Percentiles rank a stretch among this genome's conserved stretches.
phyloP scores from a whole-genome alignment of 2,888 invertebrate genomes.

The Hydrotaea cyrtoneurina region DNA sequence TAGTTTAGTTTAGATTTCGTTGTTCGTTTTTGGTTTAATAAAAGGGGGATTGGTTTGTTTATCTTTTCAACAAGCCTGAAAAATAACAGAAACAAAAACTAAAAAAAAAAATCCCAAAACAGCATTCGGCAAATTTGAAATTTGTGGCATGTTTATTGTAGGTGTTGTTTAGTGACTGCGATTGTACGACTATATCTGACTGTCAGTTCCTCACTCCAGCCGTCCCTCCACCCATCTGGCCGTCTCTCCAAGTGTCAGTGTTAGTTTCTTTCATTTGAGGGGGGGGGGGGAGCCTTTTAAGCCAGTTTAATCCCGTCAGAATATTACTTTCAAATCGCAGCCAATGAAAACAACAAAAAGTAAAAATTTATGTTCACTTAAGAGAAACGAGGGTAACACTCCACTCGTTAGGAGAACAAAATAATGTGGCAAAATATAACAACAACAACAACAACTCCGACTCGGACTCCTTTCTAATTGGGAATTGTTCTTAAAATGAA shows the following conservation, averaged over 20 bases:
- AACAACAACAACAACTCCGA: too few species aligned
- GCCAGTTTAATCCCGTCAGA: slow-evolving; percentile 36
- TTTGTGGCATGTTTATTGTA: slow-evolving; percentile 56
- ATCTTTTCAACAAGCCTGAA: slow-evolving; percentile 48
- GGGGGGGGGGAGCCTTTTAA: background rate
- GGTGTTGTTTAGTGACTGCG: slow-evolving; percentile 55
- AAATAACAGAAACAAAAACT: slow-evolving; percentile 5
- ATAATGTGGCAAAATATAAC: too few species aligned
- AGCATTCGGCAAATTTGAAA: slow-evolving; percentile 54
- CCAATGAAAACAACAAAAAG: background rate
- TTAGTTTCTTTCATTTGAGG: slow-evolving; percentile 9
- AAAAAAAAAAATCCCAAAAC: background rate
- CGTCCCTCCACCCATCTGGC: background rate
- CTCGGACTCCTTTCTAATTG: slow-evolving; percentile 59
- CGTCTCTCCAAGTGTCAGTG: background rate
- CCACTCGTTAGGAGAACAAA: background rate
- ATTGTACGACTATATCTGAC: background rate
- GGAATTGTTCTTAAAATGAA: slow-evolving; percentile 50
- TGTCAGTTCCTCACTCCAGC: background rate
- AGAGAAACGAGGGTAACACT: slow-evolving; percentile 33
- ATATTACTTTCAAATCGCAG: slow-evolving; percentile 63
- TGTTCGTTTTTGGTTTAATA: background rate
- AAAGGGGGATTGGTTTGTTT: slow-evolving; percentile 65
- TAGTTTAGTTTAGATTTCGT: background rate
- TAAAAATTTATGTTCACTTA: slow-evolving; percentile 56